Evolutionary conservation across 64 coral and sea anemone genomes (phyloP), one percentile per base, ranked within the genome.

Genomic region (Montipora foliosa): DNA sequence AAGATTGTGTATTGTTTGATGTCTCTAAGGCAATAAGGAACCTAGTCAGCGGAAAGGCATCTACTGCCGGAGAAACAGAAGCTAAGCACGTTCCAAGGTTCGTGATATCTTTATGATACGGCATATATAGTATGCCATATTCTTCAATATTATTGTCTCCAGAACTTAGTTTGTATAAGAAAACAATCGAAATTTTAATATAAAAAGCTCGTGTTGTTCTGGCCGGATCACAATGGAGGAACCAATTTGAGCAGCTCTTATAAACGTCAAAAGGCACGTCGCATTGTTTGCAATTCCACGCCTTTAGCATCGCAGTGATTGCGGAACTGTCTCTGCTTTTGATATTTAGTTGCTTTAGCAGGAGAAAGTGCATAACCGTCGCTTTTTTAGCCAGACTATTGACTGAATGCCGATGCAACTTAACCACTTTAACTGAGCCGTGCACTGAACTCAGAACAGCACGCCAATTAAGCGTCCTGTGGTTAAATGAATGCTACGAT

Each of bases 1-100:
- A 71, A 52, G 45, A 6, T 50, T 85, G 14, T 20, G 14, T 5
- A 50, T 49, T 85, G 66, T 85, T 48, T 3, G 29, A 49, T 68
- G 64, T 47, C 62, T 49, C 61, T 21, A 85, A 85, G 82, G 67
- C 82, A 85, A 71, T 83, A 72, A 17, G 68, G 20, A 67, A 70
- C 16, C 72, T 85, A 85, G 48, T 67, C 16, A 85, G 17, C 64
- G 82, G 47, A 71, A 69, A 22, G 60, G 29, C 3, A 47, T 45
- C 15, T 49, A 14, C 16, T 49, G 29, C 11, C 1, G 9, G 14
- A 3, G 14, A 17, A 45, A 29, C 44, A 5, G 29, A 69, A 51
- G 44, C 82, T 20, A 17, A 48, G 66, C 82, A 85, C 82, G 62
- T 85, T 64, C 12, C 44, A 49, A 49, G 16, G 5, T 78, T 13